phyloP scores from a whole-genome alignment of 2,888 invertebrate genomes.

The Opisthograptis luteolata region DNA sequence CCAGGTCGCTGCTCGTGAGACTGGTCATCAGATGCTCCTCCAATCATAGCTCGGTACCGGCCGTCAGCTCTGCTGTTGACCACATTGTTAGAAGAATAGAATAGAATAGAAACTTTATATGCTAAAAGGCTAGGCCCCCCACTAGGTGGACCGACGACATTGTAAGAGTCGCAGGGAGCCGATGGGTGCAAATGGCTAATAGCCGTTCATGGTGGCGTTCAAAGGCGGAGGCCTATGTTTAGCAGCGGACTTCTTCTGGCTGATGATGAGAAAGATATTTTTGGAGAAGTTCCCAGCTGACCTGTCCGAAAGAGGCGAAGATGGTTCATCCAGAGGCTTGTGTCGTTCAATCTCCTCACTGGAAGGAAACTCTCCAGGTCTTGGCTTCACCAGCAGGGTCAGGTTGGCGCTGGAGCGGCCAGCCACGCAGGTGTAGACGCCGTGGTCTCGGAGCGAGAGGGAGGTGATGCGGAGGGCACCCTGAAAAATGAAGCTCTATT shows the following conservation, averaged over 20 bases:
- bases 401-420: conserved; percentile 93
- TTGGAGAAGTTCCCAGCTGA: conserved; percentile 30
- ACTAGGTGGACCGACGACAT: no score
- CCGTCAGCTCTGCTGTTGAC: conserved; percentile 71
- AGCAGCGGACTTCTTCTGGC: no score
- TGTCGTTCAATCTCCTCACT: conserved; percentile 90
- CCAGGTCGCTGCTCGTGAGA: conserved; percentile 87
- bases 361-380: conserved; percentile 91
- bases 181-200: no score
- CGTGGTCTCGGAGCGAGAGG: conserved; percentile 91
- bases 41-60: conserved; percentile 75
- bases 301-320: conserved; percentile 77
- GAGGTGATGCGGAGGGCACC: conserved; percentile 94
- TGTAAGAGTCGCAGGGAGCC: no score
- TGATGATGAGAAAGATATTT: no score
- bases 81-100: background rate
- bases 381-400: conserved; percentile 90
- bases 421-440: conserved; percentile 94
- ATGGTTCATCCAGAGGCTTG: conserved; percentile 75
- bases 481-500: conserved; percentile 49
- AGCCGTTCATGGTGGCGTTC: no score
- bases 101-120: no score
- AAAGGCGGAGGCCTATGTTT: no score
- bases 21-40: conserved; percentile 85
- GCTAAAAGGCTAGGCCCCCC: no score